A percentile compares a stretch with the other conserved stretches of the same genome.
Evolutionary conservation across 1,140 invertebrate species (phyloP).

Genomic region (Lanistes nyassanus): DNA sequence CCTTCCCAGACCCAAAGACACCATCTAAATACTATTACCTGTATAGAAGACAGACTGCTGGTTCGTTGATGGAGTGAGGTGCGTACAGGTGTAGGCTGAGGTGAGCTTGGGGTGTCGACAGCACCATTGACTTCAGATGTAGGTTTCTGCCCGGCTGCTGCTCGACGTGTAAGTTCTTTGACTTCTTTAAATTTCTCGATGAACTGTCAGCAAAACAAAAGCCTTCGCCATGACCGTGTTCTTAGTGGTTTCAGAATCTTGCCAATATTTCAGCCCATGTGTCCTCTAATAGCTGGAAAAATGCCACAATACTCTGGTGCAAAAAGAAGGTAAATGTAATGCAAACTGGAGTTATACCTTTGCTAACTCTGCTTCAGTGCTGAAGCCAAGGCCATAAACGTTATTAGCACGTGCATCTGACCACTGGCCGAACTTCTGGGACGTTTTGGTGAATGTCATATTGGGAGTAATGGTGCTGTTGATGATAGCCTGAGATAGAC

Average conservation of each 20-base stretch:
- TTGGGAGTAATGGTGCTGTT: slow-evolving; percentile 97
- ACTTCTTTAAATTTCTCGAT: slow-evolving; percentile 99
- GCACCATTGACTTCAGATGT: slow-evolving; percentile 44
- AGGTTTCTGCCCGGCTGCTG: slow-evolving; percentile 37
- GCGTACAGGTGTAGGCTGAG: slow-evolving; percentile 33
- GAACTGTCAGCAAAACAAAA: slow-evolving; percentile 75
- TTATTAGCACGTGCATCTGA: slow-evolving; percentile 96
- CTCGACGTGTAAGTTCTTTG: slow-evolving; percentile 80
- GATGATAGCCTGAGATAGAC: slow-evolving; percentile 84
- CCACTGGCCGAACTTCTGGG: slow-evolving; percentile 99
- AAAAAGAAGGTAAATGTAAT: not conserved
- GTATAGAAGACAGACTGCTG: slow-evolving; percentile 59
- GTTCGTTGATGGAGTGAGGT: slow-evolving; percentile 47
- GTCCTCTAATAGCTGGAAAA: too few species aligned
- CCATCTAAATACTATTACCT: slow-evolving; percentile 35
- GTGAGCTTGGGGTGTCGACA: slow-evolving; percentile 36
- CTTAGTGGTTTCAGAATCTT: too few species aligned
- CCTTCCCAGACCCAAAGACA: too few species aligned
- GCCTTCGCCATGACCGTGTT: too few species aligned
- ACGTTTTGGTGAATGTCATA: slow-evolving; percentile 99
- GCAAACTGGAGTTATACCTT: slow-evolving; percentile 74
- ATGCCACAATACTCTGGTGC: too few species aligned
- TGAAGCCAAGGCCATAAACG: slow-evolving; percentile 96
- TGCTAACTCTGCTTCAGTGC: slow-evolving; percentile 91
- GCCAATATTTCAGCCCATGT: too few species aligned